Evolutionary conservation across 2,113 vertebrate genomes (phyloP), one percentile per base, ranked within the genome.

Genomic region (Setophaga coronata): DNA sequence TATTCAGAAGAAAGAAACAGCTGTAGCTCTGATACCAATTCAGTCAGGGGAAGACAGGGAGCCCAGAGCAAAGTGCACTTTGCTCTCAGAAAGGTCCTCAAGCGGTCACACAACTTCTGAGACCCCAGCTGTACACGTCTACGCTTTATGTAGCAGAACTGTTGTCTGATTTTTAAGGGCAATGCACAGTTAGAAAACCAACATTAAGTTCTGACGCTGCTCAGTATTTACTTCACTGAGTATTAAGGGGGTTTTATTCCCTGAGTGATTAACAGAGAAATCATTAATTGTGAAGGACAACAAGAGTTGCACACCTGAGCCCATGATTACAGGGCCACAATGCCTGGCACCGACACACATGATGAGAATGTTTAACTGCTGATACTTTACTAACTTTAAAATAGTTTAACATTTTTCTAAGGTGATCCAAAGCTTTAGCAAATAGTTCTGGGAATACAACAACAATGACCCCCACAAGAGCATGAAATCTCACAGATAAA

Each of bases 401-500:
- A 69, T 14, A 66, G 8, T 23, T 43, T 7, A 47, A n/a, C 25
- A n/a, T 54, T 83, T 84, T 76, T 38, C n/a, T 53, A 62, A 70
- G 20, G 33, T 42, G 2, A 19, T 43, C 29, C 5, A 23, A 87
- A 61, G 20, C 33, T 9, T 90, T 24, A 36, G 18, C 33, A 66
- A 53, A 48, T 28, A 40, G 7, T n/a, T 76, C 33, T 38, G 18
- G 31, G 20, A 79, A 86, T n/a, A 56, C 6, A 40, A 50, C 18
- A 31, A 61, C 14, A 31, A 66, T 1, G 1, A 4, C 0, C 1
- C 5, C 10, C 0, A 0, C 7, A 51, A 31, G 5, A 38, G 12
- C 45, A 53, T 14, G 21, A 45, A 65, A 81, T 23, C 12, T 9
- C 9, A 53, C 12, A 53, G 18, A 34, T 57, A 76, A 79, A 61